phyloP scores from a whole-genome alignment of 2,113 vertebrate genomes.

The Calypte anna region DNA sequence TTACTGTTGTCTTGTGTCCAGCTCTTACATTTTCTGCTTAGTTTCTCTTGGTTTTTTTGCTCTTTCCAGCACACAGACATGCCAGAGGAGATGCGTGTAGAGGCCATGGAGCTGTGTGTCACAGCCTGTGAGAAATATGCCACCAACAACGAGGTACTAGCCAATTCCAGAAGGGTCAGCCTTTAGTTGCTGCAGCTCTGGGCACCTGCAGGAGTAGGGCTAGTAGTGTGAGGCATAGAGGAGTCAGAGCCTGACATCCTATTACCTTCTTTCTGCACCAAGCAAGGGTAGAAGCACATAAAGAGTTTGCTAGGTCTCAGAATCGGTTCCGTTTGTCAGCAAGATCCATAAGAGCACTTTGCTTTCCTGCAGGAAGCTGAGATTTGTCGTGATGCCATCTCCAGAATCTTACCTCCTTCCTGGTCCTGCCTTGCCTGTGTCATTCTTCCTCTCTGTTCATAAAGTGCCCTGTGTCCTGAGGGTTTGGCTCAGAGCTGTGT shows the following conservation, averaged over 20 bases:
- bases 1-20: neutral
- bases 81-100: constrained; percentile 96
- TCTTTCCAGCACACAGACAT: constrained; percentile 90
- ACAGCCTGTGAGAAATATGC: constrained; percentile 85
- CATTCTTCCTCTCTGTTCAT: neutral
- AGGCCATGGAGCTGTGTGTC: constrained; percentile 97
- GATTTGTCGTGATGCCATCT: neutral
- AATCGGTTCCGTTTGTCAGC: neutral
- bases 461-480: neutral
- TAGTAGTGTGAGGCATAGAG: neutral
- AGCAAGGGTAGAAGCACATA: neutral
- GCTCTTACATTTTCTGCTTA: constrained; percentile 3
- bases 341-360: neutral
- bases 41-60: neutral
- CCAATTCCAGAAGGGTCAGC: neutral
- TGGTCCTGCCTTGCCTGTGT: neutral
- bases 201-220: neutral
- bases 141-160: constrained; percentile 85
- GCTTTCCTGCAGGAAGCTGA: neutral
- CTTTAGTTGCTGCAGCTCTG: neutral
- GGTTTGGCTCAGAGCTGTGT: neutral
- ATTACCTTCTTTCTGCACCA: neutral
- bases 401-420: neutral
- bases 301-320: neutral
- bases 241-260: neutral